Evolutionary conservation across 1,140 invertebrate genomes (phyloP), one percentile per base, ranked within the genome.

Genomic region (Drosophila subpulchrella): DNA sequence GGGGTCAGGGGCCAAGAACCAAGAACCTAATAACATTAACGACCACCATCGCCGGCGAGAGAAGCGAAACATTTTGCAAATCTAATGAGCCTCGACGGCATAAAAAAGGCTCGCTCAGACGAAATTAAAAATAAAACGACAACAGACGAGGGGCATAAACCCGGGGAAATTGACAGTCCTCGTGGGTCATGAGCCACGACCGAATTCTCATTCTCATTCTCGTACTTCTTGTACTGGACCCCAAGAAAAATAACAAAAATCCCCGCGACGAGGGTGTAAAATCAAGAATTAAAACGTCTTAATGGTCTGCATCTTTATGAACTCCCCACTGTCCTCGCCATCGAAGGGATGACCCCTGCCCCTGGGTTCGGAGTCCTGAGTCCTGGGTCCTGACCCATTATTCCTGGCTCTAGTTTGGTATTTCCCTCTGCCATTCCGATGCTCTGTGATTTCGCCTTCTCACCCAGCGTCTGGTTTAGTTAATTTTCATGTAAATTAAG

Each of bases 1-100:
- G 57, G 24, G 55, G 7, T 34, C 32, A 34, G 32, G 32, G 32
- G 0, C 7, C 32, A 34, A 3, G 32, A 10, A 50, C 68, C 82
- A 71, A 65, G 50, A 68, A 76, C 77, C 75, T 90, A 90, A 90
- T 90, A 90, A 91, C 81, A 90, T 83, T 90, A 90, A 90, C 78
- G 83, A 88, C 84, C 80, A 50, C 75, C 61, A 63, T 68, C 63
- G 55, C 53, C 72, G 11, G 47, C 59, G 47, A 57, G 44, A 63
- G 55, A 75, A 58, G 70, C 58, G 63, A 72, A 91, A 86, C 84
- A 91, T 89, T 91, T 83, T 82, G 89, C 89, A 89, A 85, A 89
- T 91, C 84, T 91, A 91, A 91, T 91, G 89, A 91, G 89, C 89
- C 89, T 86, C 75, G 75, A 86, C 89, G 89, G 89, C 89, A 90